Evolutionary conservation across 2,797 vertebrate species (phyloP).

Genomic region (Sebastes diaconus): DNA sequence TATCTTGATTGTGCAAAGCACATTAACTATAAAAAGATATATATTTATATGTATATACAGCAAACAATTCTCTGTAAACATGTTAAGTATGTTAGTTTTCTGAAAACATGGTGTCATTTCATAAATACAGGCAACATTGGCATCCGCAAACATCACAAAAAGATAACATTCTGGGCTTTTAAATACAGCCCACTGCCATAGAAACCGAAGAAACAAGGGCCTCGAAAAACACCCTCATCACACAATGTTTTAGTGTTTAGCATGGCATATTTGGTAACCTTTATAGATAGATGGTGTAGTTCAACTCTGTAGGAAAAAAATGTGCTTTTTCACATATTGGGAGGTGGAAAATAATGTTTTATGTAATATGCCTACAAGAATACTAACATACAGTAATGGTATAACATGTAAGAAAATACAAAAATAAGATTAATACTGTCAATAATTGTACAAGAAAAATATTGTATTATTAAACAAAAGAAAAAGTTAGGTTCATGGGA

Average conservation of each 20-base stretch:
- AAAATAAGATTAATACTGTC: slow-evolving; percentile 99
- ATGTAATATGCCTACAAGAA: slow-evolving; percentile 90
- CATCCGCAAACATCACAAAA: slow-evolving; percentile 93
- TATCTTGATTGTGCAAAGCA: slow-evolving; percentile 92
- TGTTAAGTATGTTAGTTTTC: slow-evolving; percentile 94
- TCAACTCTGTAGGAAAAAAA: slow-evolving; percentile 90
- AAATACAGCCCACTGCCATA: slow-evolving; percentile 87
- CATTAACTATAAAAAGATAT: slow-evolving; percentile 93
- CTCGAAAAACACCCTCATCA: slow-evolving; percentile 81
- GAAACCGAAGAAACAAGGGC: slow-evolving; percentile 82
- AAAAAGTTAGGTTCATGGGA: slow-evolving; percentile 78
- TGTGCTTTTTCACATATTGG: slow-evolving; percentile 93
- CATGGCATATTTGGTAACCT: slow-evolving; percentile 94
- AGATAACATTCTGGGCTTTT: slow-evolving; percentile 89
- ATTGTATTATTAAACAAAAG: slow-evolving; percentile 87
- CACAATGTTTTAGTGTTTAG: slow-evolving; percentile 89
- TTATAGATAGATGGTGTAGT: slow-evolving; percentile 88
- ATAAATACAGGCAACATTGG: slow-evolving; percentile 97
- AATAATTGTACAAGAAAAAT: slow-evolving; percentile 99
- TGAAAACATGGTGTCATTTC: slow-evolving; percentile 92
- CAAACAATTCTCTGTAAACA: slow-evolving; percentile 99
- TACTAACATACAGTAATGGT: slow-evolving; percentile 97
- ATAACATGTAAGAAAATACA: slow-evolving; percentile 99
- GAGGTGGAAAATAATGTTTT: slow-evolving; percentile 80
- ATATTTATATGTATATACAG: slow-evolving; percentile 94